Conservation (phyloP, 2,888 invertebrate species). For the Pseudococcus viburni region DNA sequence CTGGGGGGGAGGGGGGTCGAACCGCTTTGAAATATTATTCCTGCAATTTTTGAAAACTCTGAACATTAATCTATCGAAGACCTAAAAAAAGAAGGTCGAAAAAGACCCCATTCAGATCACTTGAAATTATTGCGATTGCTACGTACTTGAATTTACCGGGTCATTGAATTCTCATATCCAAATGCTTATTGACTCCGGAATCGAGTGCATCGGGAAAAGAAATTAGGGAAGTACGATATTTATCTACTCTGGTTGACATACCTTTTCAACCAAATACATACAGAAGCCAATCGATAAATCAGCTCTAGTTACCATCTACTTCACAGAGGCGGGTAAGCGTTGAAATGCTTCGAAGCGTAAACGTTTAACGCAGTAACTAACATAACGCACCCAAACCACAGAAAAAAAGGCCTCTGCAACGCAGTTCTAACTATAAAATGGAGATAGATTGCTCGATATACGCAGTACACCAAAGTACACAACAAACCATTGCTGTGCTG, state of each 20-base stretch:
- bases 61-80: too few species aligned
- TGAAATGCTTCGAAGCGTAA: constrained; percentile 27
- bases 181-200: not conserved
- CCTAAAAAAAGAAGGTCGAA: too few species aligned
- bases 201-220: not conserved
- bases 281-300: constrained; percentile 6
- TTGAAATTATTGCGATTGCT: too few species aligned
- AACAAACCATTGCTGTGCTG: too few species aligned
- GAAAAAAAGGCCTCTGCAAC: not conserved
- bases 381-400: not conserved
- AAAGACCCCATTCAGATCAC: too few species aligned
- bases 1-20: too few species aligned
- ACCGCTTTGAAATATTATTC: too few species aligned
- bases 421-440: not conserved
- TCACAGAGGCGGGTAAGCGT: not conserved
- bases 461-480: not conserved
- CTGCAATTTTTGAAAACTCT: too few species aligned
- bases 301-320: not conserved
- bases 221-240: not conserved
- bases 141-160: not conserved
- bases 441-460: not conserved
- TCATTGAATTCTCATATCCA: not conserved
- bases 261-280: not conserved
- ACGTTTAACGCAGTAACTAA: not conserved
- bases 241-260: not conserved